Percentiles rank a stretch among this genome's conserved stretches.
Conservation (phyloP, 2,113 vertebrate species). For the Periophthalmus modestus region DNA sequence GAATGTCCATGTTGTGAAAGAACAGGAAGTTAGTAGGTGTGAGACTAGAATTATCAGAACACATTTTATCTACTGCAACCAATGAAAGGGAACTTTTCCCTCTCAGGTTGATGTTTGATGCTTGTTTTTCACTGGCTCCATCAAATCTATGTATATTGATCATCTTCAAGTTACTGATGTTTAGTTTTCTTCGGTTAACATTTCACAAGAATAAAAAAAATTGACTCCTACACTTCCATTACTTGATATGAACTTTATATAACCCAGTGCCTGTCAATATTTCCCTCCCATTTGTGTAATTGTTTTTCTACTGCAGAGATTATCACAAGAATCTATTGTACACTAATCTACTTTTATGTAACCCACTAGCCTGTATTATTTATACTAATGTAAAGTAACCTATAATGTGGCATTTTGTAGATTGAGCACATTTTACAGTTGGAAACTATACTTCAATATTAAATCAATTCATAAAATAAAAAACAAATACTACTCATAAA, state of each 20-base stretch:
- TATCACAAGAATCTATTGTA: no score
- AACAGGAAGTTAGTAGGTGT: no score
- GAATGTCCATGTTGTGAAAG: not conserved
- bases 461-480: no score
- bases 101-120: no score
- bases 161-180: not conserved
- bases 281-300: not conserved
- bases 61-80: not conserved
- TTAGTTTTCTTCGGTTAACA: not conserved
- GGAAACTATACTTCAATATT: no score
- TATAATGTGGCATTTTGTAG: no score
- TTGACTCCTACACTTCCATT: not conserved
- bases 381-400: no score
- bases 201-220: not conserved
- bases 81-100: no score
- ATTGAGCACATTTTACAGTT: not conserved
- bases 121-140: not conserved
- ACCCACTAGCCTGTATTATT: no score
- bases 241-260: not conserved
- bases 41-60: not conserved
- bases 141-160: not conserved
- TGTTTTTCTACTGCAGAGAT: not conserved
- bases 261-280: not conserved
- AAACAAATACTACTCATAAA: no score
- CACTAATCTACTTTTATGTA: no score